These are phyloP conservation scores for Aurelia sp. DNA, from an alignment of 30 jellyfish, hydroid and myxozoan genomes.

Conservation along the genomic window DNA sequence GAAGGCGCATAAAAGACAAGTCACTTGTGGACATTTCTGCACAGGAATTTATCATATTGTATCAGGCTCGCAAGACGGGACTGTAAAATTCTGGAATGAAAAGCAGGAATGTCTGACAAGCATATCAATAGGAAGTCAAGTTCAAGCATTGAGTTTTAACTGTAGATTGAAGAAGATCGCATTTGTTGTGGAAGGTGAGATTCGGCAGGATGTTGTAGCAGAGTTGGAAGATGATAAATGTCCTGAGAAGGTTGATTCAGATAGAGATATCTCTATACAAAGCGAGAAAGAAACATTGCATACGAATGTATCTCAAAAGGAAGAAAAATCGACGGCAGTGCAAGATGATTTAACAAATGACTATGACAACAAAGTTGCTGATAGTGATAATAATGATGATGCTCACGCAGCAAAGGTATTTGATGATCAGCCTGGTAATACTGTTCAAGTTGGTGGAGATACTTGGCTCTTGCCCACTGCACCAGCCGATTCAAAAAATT, in stretches of 20 bases:
- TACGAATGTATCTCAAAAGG: not conserved
- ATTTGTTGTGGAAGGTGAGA: constrained; percentile 1
- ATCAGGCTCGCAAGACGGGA: constrained; percentile 41
- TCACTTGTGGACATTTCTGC: constrained; percentile 21
- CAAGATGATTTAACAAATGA: not conserved
- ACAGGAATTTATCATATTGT: not conserved
- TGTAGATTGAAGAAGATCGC: not conserved
- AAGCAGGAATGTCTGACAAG: not conserved
- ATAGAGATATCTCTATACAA: not conserved
- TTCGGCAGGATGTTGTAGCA: not conserved
- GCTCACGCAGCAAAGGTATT: not conserved
- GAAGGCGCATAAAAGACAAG: constrained; percentile 39
- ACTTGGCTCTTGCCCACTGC: constrained; percentile 36
- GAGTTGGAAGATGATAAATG: not conserved
- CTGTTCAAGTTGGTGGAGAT: not conserved
- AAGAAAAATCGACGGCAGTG: not conserved
- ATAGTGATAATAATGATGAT: not conserved
- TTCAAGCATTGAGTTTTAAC: not conserved
- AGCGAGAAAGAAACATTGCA: not conserved
- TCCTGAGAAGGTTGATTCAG: not conserved
- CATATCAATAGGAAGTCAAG: constrained; percentile 15
- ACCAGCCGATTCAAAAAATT: not conserved
- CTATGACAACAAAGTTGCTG: not conserved
- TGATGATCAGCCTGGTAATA: not conserved
- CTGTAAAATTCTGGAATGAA: constrained; percentile 31